Base-by-base conservation (phyloP, 2,113 vertebrate genomes). In the Condylura cristata region DNA sequence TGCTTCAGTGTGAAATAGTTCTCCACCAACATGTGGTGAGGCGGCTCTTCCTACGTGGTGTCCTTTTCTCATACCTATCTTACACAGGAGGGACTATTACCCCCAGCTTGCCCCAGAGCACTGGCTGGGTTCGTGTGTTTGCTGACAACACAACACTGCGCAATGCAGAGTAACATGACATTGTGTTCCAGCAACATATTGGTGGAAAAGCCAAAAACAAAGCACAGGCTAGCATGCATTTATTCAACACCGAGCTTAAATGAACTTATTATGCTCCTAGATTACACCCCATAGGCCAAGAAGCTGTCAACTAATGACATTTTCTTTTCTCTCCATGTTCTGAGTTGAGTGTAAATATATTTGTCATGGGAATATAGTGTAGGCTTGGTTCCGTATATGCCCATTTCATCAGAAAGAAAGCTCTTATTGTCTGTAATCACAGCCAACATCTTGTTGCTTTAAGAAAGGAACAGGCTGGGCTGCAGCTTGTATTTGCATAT, bases 261-360 rank as follows among this genome's bases (percentile, higher is more conserved):
- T 94, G 95, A 96, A 95, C 96, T 96, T 96, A 96, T 97, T 96
- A 95, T 87, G 91, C 79, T 95, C 81, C 93, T 78, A 79, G 95
- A 95, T 97, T 94, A 95, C 89, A 97, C 95, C 96, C 86, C 79
- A 95, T 92, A 95, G 96, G 96, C 96, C 96, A 96, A 96, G 91
- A 96, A 97, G 89, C 96, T 96, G 95, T 96, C 97, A 96, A 93
- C 96, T 96, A 90, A 93, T 95, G 91, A 95, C 96, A 95, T 96
- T 94, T 96, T 94, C 96, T 97, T 97, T 96, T 97, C 93, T 96
- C 83, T 96, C 89, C 53, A 72, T 96, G 91, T 93, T 97, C 94
- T 89, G 94, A 89, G 93, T 94, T 92, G 94, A 95, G 92, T 89
- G 75, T 95, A 95, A 95, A 96, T 96, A 86, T 87, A 94, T 95